These are phyloP conservation scores for Heliornis fulica DNA, from an alignment of 2,113 vertebrate species.

Conservation along the genomic window DNA sequence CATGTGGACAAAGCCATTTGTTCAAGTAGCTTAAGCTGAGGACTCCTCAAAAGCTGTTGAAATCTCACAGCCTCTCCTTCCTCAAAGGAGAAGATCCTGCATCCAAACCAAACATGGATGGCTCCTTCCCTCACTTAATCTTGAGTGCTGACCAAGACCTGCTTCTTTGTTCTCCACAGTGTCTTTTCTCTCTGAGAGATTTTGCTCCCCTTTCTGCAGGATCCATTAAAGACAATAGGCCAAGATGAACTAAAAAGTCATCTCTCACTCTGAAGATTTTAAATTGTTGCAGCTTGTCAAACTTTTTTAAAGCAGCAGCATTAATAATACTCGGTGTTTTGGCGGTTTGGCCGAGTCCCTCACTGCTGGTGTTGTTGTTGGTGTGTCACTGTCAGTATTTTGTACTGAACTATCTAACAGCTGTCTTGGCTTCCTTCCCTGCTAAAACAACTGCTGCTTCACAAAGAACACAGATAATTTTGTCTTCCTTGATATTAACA, in stretches of 20 bases:
- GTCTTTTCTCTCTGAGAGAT: not conserved
- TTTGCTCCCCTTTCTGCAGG: not conserved
- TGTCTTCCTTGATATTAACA: constrained; percentile 62
- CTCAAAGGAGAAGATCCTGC: constrained; percentile 18
- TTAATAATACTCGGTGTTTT: constrained; percentile 21
- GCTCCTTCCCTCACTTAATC: not conserved
- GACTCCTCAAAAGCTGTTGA: constrained; percentile 44
- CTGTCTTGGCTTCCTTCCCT: constrained; percentile 53
- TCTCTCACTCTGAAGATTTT: not conserved
- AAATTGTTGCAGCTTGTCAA: not conserved
- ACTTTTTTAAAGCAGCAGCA: not conserved
- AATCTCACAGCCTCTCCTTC: not conserved
- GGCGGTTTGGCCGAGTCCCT: not conserved
- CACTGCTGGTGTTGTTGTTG: constrained; percentile 29
- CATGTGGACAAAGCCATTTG: constrained; percentile 22
- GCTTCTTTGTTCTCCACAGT: not conserved
- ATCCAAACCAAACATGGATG: constrained; percentile 24
- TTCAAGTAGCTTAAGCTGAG: constrained; percentile 11
- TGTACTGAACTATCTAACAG: constrained; percentile 45
- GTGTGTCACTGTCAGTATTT: constrained; percentile 41
- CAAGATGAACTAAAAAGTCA: not conserved
- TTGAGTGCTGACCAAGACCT: not conserved
- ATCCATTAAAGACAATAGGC: not conserved
- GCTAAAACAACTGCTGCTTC: constrained; percentile 54
- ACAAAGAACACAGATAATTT: constrained; percentile 61